Percentiles rank a stretch among this genome's conserved stretches.
phyloP scores from a whole-genome alignment of 2,113 vertebrate species.

The Phrynosoma blainvillii region DNA sequence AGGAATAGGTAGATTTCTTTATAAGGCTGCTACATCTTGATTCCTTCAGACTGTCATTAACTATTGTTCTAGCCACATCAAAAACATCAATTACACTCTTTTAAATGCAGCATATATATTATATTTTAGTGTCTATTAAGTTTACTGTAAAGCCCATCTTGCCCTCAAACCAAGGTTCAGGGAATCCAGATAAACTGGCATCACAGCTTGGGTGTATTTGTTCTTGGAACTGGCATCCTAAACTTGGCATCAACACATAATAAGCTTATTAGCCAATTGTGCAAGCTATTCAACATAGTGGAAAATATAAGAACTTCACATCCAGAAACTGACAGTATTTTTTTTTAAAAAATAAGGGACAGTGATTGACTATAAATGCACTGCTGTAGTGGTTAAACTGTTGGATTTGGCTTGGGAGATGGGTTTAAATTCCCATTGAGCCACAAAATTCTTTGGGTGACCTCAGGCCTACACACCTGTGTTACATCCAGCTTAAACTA shows the following conservation, averaged over 20 bases:
- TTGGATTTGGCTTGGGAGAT: too few relatives aligned
- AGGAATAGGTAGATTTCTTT: conserved; percentile 17
- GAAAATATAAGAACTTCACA: background rate
- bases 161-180: background rate
- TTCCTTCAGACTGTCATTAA: background rate
- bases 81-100: conserved; percentile 7
- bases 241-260: background rate
- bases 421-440: too few relatives aligned
- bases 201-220: background rate
- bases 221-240: background rate
- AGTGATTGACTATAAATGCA: too few relatives aligned
- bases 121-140: background rate
- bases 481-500: too few relatives aligned
- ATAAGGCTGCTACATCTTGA: background rate
- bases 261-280: background rate
- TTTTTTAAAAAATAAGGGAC: too few relatives aligned
- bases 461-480: too few relatives aligned
- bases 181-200: background rate
- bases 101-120: background rate
- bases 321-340: background rate
- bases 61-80: background rate
- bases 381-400: too few relatives aligned
- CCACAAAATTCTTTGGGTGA: too few relatives aligned
- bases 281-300: background rate
- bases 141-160: background rate